Conservation (phyloP, 37 sponge, comb jelly and placozoan genomes). For the Spongilla lacustris region DNA sequence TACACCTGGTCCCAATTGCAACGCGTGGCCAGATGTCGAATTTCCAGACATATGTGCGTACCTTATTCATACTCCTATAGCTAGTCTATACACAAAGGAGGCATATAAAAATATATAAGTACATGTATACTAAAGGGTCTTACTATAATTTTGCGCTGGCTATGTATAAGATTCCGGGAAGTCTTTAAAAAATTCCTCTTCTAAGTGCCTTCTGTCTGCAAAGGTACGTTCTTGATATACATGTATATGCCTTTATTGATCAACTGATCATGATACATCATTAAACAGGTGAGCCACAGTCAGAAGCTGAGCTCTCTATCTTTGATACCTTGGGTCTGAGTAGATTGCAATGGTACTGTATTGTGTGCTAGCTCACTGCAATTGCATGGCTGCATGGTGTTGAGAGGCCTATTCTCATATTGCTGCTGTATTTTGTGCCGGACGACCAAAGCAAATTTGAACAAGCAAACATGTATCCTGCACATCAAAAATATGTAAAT, state of each 20-base stretch:
- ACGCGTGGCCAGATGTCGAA: background rate
- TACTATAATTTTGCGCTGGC: constrained; percentile 23
- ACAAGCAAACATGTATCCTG: constrained; percentile 15
- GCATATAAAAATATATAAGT: constrained; percentile 2
- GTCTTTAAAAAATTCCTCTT: background rate
- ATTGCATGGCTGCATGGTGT: constrained; percentile 27
- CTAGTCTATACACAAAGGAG: background rate
- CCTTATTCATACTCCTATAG: constrained; percentile 1
- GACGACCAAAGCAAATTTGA: background rate
- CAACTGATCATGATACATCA: background rate
- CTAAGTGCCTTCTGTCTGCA: constrained; percentile 2
- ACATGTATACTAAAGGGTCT: too few species aligned
- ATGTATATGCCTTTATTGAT: background rate
- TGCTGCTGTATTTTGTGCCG: background rate
- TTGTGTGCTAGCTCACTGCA: constrained; percentile 23
- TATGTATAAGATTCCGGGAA: constrained; percentile 7
- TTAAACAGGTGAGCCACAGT: constrained; percentile 20
- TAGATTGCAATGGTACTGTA: background rate
- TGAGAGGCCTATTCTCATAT: constrained; percentile 12
- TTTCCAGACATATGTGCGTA: background rate
- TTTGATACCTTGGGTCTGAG: constrained; percentile 16
- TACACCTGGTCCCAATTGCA: too few species aligned
- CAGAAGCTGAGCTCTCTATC: background rate
- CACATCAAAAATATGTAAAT: background rate
- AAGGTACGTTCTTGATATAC: background rate